These are phyloP conservation scores for Idaea aversata DNA, from an alignment of 2,888 invertebrate species.

Conservation along the genomic window DNA sequence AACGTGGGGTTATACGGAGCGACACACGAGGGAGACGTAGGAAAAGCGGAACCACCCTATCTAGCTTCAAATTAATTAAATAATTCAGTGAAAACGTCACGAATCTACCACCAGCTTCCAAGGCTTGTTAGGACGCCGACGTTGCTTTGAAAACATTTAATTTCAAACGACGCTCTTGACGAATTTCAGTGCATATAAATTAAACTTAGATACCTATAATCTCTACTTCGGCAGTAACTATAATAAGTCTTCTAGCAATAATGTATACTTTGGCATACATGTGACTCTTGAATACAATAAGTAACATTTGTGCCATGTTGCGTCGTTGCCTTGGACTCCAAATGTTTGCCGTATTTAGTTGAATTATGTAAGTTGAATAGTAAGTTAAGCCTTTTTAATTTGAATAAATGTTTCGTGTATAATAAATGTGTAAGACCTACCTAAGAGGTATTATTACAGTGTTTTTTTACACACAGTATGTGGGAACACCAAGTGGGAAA, in stretches of 20 bases:
- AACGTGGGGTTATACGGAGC: constrained; percentile 17
- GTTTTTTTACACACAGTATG: too few relatives aligned
- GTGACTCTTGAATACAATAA: constrained; percentile 29
- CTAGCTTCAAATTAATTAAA: constrained; percentile 54
- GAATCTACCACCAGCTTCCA: constrained; percentile 40
- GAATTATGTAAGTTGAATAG: background rate
- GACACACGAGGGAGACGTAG: constrained; percentile 25
- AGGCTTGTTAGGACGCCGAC: constrained; percentile 49
- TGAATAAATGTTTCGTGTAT: background rate
- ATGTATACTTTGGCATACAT: constrained; percentile 35
- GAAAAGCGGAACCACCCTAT: constrained; percentile 31
- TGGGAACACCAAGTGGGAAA: background rate
- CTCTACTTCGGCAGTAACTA: constrained; percentile 12
- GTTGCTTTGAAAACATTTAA: constrained; percentile 46
- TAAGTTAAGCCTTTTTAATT: background rate
- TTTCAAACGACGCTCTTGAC: constrained; percentile 11
- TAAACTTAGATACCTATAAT: background rate
- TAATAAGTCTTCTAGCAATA: constrained; percentile 38
- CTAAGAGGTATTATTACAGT: too few relatives aligned
- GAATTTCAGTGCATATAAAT: constrained; percentile 7
- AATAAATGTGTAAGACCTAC: too few relatives aligned
- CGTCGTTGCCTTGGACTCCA: background rate
- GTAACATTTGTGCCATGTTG: constrained; percentile 20
- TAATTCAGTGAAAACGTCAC: constrained; percentile 50
- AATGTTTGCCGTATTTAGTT: background rate